A percentile compares a stretch with the other conserved stretches of the same genome.
Evolutionary conservation across 2,113 vertebrate species (phyloP).

Genomic region (Anhinga rufa): DNA sequence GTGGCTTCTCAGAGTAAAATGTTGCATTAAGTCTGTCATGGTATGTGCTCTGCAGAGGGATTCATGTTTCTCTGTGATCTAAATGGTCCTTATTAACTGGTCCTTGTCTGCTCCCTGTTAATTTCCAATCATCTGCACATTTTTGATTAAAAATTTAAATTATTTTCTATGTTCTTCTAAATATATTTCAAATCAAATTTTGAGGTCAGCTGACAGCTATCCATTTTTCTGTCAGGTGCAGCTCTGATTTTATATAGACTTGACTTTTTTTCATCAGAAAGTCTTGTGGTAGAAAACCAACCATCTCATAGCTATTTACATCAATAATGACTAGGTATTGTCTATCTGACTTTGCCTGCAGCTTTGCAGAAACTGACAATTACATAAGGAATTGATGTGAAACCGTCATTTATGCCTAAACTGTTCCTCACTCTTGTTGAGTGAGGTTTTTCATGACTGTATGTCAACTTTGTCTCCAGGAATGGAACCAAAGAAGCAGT

Average conservation of each 20-base stretch:
- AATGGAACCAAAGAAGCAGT: not conserved
- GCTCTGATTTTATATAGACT: not conserved
- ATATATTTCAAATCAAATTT: not conserved
- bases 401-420: not conserved
- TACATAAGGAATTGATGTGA: not conserved
- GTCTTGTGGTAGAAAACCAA: not conserved
- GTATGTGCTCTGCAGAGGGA: not conserved
- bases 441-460: not conserved
- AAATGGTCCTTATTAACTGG: not conserved
- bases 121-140: not conserved
- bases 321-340: not conserved
- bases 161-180: not conserved
- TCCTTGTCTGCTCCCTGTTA: not conserved
- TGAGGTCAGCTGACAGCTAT: not conserved
- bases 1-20: not conserved
- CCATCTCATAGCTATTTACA: not conserved
- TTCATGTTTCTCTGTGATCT: not conserved
- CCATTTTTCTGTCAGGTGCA: not conserved
- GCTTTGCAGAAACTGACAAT: not conserved
- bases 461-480: not conserved
- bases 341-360: not conserved
- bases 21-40: not conserved
- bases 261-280: not conserved
- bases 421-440: not conserved
- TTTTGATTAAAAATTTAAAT: not conserved